phyloP scores from a whole-genome alignment of 2,113 vertebrate species.

The Brevimyrus niger region DNA sequence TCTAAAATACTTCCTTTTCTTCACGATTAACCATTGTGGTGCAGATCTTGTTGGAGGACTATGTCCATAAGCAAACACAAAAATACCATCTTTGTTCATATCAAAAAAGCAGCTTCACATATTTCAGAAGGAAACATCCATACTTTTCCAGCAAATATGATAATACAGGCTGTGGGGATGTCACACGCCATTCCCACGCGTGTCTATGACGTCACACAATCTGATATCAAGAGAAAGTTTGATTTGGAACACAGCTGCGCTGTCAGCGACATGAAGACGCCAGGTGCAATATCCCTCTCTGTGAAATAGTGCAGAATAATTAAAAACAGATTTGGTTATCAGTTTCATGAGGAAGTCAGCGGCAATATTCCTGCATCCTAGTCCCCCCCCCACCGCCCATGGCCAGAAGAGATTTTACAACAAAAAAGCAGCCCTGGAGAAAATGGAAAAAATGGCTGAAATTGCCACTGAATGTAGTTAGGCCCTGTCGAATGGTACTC shows the following conservation, averaged over 20 bases:
- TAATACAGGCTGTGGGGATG: not conserved
- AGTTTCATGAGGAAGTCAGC: not conserved
- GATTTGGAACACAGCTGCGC: not conserved
- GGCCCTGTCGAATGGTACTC: not conserved
- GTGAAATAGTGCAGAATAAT: not conserved
- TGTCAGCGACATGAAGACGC: not conserved
- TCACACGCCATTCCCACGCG: not conserved
- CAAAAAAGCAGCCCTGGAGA: not conserved
- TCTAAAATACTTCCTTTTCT: not conserved
- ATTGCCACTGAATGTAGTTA: not conserved
- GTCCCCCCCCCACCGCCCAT: too few species aligned
- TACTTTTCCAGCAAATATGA: not conserved
- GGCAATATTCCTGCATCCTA: not conserved
- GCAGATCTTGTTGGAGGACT: not conserved
- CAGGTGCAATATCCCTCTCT: not conserved
- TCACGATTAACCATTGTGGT: not conserved
- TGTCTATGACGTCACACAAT: not conserved
- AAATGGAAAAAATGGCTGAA: not conserved
- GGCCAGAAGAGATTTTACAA: not conserved
- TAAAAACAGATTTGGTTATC: not conserved
- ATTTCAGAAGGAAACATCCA: not conserved
- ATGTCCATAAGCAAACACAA: too few species aligned
- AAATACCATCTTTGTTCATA: not conserved
- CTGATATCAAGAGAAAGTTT: not conserved
- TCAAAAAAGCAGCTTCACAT: not conserved